Conservation (phyloP, 2,888 invertebrate genomes). For the Hydropsyche betteni region DNA sequence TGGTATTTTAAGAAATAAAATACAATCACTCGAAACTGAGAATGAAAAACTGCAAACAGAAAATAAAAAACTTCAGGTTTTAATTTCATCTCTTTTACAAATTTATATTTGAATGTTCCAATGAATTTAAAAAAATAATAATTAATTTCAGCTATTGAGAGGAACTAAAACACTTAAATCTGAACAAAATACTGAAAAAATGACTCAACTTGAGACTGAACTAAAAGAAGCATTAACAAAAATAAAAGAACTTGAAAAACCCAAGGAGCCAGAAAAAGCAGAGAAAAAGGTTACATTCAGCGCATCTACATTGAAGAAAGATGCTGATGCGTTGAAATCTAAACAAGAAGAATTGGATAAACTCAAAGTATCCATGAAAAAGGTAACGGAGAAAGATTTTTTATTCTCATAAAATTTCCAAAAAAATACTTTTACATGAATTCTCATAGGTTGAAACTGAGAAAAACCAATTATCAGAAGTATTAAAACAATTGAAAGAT, state of each 20-base stretch:
- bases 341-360: slow-evolving; percentile 67
- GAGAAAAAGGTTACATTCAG: slow-evolving; percentile 66
- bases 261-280: slow-evolving; percentile 62
- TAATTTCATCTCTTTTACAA: background rate
- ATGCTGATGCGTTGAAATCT: slow-evolving; percentile 60
- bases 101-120: slow-evolving; percentile 1
- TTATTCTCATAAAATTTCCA: slow-evolving; percentile 24
- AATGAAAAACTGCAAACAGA: slow-evolving; percentile 79
- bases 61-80: slow-evolving; percentile 74
- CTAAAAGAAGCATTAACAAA: slow-evolving; percentile 68
- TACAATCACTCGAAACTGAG: slow-evolving; percentile 75
- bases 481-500: slow-evolving; percentile 72
- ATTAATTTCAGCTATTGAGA: slow-evolving; percentile 63
- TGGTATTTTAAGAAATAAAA: slow-evolving; percentile 72
- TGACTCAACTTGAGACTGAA: slow-evolving; percentile 71
- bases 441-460: slow-evolving; percentile 69
- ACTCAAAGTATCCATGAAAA: slow-evolving; percentile 65
- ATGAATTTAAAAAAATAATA: background rate
- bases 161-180: slow-evolving; percentile 65
- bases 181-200: slow-evolving; percentile 70
- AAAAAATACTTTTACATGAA: background rate
- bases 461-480: slow-evolving; percentile 71
- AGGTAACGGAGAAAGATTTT: slow-evolving; percentile 54
- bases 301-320: slow-evolving; percentile 60
- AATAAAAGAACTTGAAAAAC: slow-evolving; percentile 66